phyloP scores from a whole-genome alignment of 2,888 invertebrate species.

The Callyntrura sp. region DNA sequence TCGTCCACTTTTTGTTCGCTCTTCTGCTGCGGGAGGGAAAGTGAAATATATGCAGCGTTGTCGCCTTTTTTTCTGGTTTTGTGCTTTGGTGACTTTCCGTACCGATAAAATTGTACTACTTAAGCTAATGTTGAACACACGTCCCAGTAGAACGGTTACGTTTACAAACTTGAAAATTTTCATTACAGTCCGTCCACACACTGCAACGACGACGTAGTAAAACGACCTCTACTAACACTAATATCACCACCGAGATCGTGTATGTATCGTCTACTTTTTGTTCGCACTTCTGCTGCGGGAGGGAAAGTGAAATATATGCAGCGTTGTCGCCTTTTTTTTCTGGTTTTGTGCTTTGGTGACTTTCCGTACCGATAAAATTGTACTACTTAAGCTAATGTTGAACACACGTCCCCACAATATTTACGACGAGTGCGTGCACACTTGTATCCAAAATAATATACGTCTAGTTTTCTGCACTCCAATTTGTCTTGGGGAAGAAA shows the following conservation, averaged over 20 bases:
- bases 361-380: constrained; percentile 15
- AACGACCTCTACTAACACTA: constrained; percentile 22
- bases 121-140: constrained; percentile 37
- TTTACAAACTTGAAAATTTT: constrained; percentile 21
- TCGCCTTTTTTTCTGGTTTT: constrained; percentile 7
- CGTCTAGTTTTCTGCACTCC: not conserved
- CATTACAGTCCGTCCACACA: not conserved
- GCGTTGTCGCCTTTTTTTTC: constrained; percentile 17
- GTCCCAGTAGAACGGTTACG: not conserved
- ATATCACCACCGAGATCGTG: not conserved
- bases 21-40: not conserved
- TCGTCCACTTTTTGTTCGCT: not conserved
- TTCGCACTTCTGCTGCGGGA: not conserved
- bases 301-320: constrained; percentile 18
- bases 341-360: not conserved
- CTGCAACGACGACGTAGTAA: not conserved
- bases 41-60: constrained; percentile 26
- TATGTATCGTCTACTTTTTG: constrained; percentile 4
- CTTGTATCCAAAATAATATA: constrained; percentile 22
- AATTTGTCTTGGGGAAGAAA: constrained; percentile 34
- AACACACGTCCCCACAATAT: constrained; percentile 14
- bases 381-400: constrained; percentile 19
- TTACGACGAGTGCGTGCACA: constrained; percentile 19
- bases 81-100: not conserved
- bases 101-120: constrained; percentile 16